phyloP scores from a whole-genome alignment of 2,797 vertebrate genomes.

The Schizothorax lantsangensis region DNA sequence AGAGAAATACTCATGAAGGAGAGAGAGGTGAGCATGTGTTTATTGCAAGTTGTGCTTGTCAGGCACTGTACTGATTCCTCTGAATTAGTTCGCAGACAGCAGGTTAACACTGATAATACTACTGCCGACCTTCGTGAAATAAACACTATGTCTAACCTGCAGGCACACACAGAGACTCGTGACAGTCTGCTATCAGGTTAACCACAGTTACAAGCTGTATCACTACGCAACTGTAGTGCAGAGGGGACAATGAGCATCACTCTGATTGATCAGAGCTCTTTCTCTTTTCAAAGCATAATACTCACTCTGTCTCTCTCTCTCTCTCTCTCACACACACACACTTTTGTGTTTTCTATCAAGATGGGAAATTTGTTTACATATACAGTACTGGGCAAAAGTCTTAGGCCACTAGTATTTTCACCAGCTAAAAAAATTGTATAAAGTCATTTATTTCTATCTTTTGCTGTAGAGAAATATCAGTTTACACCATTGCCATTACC shows the following conservation, averaged over 20 bases:
- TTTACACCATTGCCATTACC: background rate
- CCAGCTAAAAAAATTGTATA: no score
- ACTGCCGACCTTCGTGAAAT: background rate
- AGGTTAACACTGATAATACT: constrained; percentile 12
- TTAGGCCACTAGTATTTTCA: no score
- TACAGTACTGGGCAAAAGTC: no score
- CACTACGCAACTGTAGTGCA: background rate
- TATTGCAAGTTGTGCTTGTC: constrained; percentile 3
- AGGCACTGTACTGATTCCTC: background rate
- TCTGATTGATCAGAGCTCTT: background rate
- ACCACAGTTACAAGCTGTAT: constrained; percentile 5
- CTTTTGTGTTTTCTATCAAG: background rate
- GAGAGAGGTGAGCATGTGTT: constrained; percentile 22
- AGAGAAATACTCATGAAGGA: constrained; percentile 58
- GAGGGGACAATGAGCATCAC: background rate
- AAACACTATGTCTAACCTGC: constrained; percentile 22
- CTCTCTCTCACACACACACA: no score
- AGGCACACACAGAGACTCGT: background rate
- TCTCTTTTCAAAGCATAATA: no score
- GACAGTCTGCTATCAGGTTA: constrained; percentile 4
- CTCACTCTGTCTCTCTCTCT: no score
- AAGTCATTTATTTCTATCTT: no score
- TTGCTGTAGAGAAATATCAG: no score
- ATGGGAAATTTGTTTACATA: no score
- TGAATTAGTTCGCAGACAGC: constrained; percentile 1